Percentiles rank a stretch among this genome's conserved stretches.
These are phyloP conservation scores for Pangasius sanitwongsei DNA, from an alignment of 2,797 vertebrate genomes.

Conservation along the genomic window DNA sequence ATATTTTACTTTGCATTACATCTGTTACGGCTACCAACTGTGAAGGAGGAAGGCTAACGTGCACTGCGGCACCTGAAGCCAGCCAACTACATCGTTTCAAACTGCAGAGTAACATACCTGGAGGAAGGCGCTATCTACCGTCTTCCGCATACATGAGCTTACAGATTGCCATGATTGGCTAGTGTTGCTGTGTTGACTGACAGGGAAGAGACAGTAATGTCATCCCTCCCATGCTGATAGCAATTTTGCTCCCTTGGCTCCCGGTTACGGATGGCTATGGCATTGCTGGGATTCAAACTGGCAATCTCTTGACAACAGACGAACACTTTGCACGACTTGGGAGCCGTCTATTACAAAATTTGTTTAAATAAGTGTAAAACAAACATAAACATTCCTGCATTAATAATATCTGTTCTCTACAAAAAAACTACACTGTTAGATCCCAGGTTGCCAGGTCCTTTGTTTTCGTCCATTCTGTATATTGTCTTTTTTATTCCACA, in stretches of 20 bases:
- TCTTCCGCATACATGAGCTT: neutral
- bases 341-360: neutral
- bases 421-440: neutral
- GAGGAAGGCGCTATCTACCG: neutral
- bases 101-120: neutral
- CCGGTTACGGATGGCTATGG: neutral
- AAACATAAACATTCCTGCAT: too few relatives aligned
- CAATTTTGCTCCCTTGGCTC: neutral
- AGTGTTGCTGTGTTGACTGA: neutral
- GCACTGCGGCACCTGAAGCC: neutral
- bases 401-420: neutral
- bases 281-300: neutral
- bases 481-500: too few relatives aligned
- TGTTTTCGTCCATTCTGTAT: neutral
- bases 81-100: neutral
- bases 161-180: neutral
- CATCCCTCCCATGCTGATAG: neutral
- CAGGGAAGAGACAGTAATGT: neutral
- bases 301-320: neutral
- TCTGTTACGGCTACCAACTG: neutral
- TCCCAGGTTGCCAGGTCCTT: neutral
- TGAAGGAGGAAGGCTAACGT: neutral
- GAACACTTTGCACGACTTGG: neutral
- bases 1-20: neutral
- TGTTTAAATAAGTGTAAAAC: too few relatives aligned